Evolutionary conservation across 2,888 invertebrate species (phyloP), one percentile per base, ranked within the genome.

Genomic region (Eupithecia insigniata): DNA sequence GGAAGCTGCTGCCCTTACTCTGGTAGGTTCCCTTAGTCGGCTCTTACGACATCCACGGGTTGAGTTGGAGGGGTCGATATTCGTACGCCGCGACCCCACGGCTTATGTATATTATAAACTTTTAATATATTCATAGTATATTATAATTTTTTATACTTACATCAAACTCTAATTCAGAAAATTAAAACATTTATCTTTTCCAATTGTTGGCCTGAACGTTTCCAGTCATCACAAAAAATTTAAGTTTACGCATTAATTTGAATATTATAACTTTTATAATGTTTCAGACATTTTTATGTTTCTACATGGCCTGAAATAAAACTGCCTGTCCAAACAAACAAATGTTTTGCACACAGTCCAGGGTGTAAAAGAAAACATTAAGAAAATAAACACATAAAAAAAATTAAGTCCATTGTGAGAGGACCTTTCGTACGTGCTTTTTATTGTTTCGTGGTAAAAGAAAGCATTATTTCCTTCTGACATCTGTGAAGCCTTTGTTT

Each of bases 261-360:
- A 39, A 4, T 16, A 16, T 39, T 39, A 16, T 46, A 7, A 46
- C 55, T 5, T n/a, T n/a, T n/a, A n/a, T 46, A 68, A 64, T 18
- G 39, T 60, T 28, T 28, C n/a, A 36, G 36, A 5, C 55, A 22
- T n/a, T 67, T 62, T 62, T 67, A 67, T 70, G 43, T 58, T 39
- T 67, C 51, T 67, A 39, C 65, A 66, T 66, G 51, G 8, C 28
- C 67, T 58, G 66, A 58, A 70, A 70, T 67, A 70, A 64, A 65
- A 61, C 69, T 61, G 61, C 43, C 71, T 69, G 69, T 68, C 46
- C 71, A 70, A 73, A 75, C 43, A 18, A 43, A 43, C 43, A 43
- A 43, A 43, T 70, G 71, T 70, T 74, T 75, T 70, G 10, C 71
- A 62, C 72, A 43, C 70, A 70, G 28, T 28, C 16, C 58, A 28